Evolutionary conservation across 2,797 vertebrate genomes (phyloP).

Genomic region (Sylvia borin): DNA sequence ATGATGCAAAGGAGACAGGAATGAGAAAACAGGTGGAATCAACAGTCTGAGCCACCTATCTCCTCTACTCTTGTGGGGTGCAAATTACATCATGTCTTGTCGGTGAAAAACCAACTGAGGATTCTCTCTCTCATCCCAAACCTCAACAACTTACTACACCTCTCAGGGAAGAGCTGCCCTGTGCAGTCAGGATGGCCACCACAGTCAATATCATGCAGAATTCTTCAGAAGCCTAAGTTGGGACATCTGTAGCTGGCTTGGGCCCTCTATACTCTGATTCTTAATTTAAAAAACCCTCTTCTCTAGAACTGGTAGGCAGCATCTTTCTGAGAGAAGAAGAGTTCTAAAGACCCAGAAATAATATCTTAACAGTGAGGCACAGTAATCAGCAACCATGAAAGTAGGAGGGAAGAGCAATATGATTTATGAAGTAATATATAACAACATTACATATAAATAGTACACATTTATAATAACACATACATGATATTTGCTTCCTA

Average conservation of each 20-base stretch:
- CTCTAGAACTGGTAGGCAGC: neutral
- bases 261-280: neutral
- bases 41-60: neutral
- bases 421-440: neutral
- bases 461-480: neutral
- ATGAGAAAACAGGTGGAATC: neutral
- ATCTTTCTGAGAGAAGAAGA: neutral
- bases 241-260: neutral
- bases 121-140: neutral
- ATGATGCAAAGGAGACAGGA: neutral
- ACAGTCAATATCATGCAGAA: rapidly evolving
- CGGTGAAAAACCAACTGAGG: neutral
- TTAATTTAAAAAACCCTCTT: neutral
- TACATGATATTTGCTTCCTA: neutral
- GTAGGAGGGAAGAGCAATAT: neutral
- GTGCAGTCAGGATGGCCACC: neutral
- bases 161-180: neutral
- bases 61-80: neutral
- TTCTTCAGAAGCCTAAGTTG: neutral
- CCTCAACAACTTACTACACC: neutral
- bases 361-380: neutral
- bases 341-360: neutral
- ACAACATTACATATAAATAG: neutral
- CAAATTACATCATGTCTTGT: rapidly evolving
- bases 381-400: neutral